These are phyloP conservation scores for Harpalus rubripes DNA, from an alignment of 2,888 invertebrate species.

Conservation along the genomic window DNA sequence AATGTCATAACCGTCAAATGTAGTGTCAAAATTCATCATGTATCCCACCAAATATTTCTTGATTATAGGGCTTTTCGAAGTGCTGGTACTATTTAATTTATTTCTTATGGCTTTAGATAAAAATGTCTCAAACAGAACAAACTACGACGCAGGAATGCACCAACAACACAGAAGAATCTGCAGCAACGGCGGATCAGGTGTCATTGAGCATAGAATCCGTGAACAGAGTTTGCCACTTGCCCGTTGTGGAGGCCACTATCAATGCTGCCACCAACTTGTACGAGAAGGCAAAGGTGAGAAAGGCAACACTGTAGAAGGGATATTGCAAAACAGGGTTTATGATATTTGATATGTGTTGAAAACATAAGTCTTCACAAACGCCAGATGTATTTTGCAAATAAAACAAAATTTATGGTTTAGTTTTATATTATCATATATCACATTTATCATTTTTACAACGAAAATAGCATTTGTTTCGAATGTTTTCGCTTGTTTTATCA, in stretches of 20 bases:
- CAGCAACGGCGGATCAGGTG: slow-evolving; percentile 54
- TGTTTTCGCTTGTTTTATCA: slow-evolving; percentile 21
- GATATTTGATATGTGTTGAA: background rate
- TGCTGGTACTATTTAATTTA: background rate
- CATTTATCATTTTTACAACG: slow-evolving; percentile 29
- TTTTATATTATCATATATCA: background rate
- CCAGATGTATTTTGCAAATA: slow-evolving; percentile 12
- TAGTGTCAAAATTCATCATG: background rate
- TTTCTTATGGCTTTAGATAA: slow-evolving; percentile 67
- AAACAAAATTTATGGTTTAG: slow-evolving; percentile 20
- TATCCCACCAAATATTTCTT: background rate
- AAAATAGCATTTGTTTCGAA: slow-evolving; percentile 28
- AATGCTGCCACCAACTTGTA: slow-evolving; percentile 80
- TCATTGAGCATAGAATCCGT: slow-evolving; percentile 78
- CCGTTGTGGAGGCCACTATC: slow-evolving; percentile 80
- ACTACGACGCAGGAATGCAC: slow-evolving; percentile 44
- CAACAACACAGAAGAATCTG: background rate
- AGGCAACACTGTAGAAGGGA: background rate
- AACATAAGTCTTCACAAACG: background rate
- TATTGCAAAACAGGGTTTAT: background rate
- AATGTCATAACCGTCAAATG: too few relatives aligned
- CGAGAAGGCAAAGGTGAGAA: slow-evolving; percentile 80
- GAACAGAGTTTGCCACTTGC: slow-evolving; percentile 80
- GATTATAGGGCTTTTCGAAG: background rate
- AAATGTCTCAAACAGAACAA: slow-evolving; percentile 69